Base-by-base conservation (phyloP, 2,113 vertebrate species). In the Dipodomys merriami region DNA sequence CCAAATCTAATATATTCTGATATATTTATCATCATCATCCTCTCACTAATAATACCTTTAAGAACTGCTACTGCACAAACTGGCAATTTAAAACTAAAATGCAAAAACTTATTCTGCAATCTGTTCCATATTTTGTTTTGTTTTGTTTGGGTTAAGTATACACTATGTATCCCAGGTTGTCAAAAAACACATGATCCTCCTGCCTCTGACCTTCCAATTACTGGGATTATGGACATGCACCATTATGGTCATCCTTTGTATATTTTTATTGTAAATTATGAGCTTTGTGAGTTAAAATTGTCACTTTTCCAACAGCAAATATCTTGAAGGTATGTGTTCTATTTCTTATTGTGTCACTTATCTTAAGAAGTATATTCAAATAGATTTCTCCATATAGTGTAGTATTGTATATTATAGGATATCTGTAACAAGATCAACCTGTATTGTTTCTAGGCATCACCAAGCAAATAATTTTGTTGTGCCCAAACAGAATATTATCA, bases 391-490 rank as follows among this genome's bases (percentile, higher is more conserved):
- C 23, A 64, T 25, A 64, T 6, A 64, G 1, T 84, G 7, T 33
- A 33, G 19, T 76, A 92, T n/a, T 46, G 7, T 18, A 33, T 15
- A 68, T 10, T 19, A 81, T 2, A 85, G 23, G 88, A 74, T 5
- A 9, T 84, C 53, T 80, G 39, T 93, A 87, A 90, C 73, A 90
- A 79, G 65, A 74, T 93, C 71, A 96, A 67, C 69, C 87, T 30
- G 57, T 18, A 65, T 23, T 71, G 91, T 93, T 93, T 94, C 88
- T 90, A 91, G 81, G 92, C 73, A 96, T 73, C 68, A 84, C 13
- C 15, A 44, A 89, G 71, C 33, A 88, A 83, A 86, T 67, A 53
- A 68, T 53, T 80, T 46, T 91, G 88, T 93, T 93, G 35, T 83
- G 49, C n/a, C 25, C 46, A 53, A 93, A 93, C 67, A 93, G 19